Conservation (phyloP, 2,113 vertebrate genomes). For the Prietella phreatophila region DNA sequence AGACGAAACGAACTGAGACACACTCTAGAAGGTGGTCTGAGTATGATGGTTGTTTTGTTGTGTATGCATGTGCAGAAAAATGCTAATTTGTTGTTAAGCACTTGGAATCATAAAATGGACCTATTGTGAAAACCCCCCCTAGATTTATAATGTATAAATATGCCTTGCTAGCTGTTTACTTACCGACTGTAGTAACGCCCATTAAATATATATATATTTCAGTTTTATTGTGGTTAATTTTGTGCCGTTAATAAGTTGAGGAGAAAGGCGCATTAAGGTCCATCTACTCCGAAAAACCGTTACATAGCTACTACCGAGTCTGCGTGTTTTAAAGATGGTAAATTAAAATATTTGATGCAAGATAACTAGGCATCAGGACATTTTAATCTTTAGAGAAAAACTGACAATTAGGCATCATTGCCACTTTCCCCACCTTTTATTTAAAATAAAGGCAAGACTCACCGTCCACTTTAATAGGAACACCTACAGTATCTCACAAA, state of each 20-base stretch:
- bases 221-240: too few relatives aligned
- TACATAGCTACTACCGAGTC: not conserved
- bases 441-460: not conserved
- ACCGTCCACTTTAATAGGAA: not conserved
- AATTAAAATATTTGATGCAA: not conserved
- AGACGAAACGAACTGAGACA: not conserved
- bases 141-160: not conserved
- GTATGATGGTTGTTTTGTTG: not conserved
- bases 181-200: not conserved
- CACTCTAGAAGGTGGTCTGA: not conserved
- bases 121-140: too few relatives aligned
- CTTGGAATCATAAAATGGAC: not conserved
- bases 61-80: not conserved
- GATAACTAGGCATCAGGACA: not conserved
- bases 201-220: not conserved
- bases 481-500: not conserved
- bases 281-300: not conserved
- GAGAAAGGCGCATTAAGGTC: not conserved
- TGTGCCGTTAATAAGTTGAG: not conserved
- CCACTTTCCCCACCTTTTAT: not conserved
- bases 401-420: not conserved
- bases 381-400: not conserved
- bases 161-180: not conserved
- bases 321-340: not conserved
- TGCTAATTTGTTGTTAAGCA: not conserved